Conservation (phyloP, 1,140 invertebrate genomes). For the Lutraria rhynchaena region DNA sequence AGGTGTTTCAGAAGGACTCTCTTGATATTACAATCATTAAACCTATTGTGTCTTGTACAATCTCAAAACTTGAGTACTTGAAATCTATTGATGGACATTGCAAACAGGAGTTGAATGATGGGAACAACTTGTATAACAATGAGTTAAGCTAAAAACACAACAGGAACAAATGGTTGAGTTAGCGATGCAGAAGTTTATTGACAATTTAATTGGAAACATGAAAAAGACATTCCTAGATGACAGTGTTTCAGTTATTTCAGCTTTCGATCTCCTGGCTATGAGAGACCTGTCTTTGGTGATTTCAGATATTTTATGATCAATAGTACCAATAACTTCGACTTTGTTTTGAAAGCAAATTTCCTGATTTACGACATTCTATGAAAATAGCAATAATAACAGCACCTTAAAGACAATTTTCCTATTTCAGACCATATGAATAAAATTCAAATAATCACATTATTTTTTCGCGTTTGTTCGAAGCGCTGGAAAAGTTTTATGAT, state of each 20-base stretch:
- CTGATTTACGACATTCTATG: too few species aligned
- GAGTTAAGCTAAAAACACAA: constrained; percentile 24
- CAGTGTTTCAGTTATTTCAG: constrained; percentile 19
- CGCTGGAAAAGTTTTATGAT: too few species aligned
- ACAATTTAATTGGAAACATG: constrained; percentile 29
- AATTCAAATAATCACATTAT: too few species aligned
- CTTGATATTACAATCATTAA: constrained; percentile 38
- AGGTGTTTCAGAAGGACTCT: constrained; percentile 43
- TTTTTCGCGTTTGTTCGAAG: too few species aligned
- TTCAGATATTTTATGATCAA: too few species aligned
- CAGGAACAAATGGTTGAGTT: background rate
- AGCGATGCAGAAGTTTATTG: constrained; percentile 7
- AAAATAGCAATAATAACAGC: too few species aligned
- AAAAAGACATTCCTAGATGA: constrained; percentile 21
- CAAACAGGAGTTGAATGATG: background rate
- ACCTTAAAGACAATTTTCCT: too few species aligned
- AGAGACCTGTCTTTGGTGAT: constrained; percentile 12
- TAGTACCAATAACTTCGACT: too few species aligned
- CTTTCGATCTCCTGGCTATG: constrained; percentile 21
- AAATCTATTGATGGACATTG: constrained; percentile 26
- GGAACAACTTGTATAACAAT: constrained; percentile 20
- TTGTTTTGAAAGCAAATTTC: too few species aligned
- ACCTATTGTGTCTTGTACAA: background rate
- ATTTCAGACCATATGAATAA: too few species aligned
- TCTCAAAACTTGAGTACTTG: constrained; percentile 4